Evolutionary conservation across 1,140 invertebrate species (phyloP), one percentile per base, ranked within the genome.

Genomic region (Sitobion miscanthi): DNA sequence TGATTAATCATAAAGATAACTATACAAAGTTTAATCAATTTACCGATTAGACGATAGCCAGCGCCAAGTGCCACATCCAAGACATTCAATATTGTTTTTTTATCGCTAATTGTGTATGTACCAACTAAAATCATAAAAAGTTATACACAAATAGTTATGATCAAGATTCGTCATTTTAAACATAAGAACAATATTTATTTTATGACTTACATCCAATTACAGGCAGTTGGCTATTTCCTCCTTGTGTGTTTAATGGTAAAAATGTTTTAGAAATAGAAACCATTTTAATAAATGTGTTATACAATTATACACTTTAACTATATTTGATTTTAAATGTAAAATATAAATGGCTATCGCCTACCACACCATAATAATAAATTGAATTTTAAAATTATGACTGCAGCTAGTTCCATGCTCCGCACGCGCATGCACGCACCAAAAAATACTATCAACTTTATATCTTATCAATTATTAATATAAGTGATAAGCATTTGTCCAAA

Each of bases 41-140:
- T 95, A 97, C 96, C 96, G 95, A 97, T 96, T 57, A 96, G 95
- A 94, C 96, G 95, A 94, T 96, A 97, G 42, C 96, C 96, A 94
- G 95, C 95, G 52, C 94, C 94, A 25, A 97, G 95, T 89, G 96
- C 95, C 94, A 95, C 95, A 94, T 96, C 95, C 17, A 96, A 83
- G 38, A 96, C 95, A 90, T 95, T 94, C 93, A 95, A 94, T 93
- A 96, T 96, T 52, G 94, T 93, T 86, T 95, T 94, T 93, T 89
- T 94, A 8, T 95, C 96, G 47, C 94, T 94, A 86, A 96, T 95
- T 94, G 94, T 95, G 93, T 95, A 96, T 7, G 96, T 96, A 87
- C 96, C 96, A 95, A 96, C 96, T 96, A 94, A 95, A 94, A 49
- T 35, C 25, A 52, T 0, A 49, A 87, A 90, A 91, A 11, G 14